These are phyloP conservation scores for Gymnogyps californianus DNA, from an alignment of 2,113 vertebrate genomes.

Conservation along the genomic window DNA sequence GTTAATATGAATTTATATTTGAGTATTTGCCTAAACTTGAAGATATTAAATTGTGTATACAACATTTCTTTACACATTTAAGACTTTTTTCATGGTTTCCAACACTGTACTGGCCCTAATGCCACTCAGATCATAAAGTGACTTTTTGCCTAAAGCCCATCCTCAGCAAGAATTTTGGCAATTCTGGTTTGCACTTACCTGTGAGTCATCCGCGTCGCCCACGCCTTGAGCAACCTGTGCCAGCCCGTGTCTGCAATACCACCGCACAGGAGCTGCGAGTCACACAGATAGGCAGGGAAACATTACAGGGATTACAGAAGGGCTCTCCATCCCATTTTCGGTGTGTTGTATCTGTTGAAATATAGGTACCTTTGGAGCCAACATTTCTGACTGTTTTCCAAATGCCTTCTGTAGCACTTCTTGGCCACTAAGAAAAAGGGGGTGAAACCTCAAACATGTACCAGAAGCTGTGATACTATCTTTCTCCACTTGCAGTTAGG, in stretches of 20 bases:
- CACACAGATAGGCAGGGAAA: background rate
- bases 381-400: background rate
- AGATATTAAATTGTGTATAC: background rate
- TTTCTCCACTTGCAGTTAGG: slow-evolving; percentile 41
- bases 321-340: background rate
- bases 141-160: background rate
- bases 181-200: background rate
- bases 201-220: fast-evolving
- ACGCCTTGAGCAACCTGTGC: background rate
- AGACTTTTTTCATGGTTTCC: background rate
- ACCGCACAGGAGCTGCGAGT: background rate
- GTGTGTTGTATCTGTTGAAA: background rate
- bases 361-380: background rate
- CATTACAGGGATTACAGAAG: background rate
- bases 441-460: background rate
- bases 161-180: background rate
- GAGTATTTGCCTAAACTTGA: background rate
- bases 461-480: slow-evolving; percentile 33
- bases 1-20: background rate
- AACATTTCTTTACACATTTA: background rate
- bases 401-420: background rate
- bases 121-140: background rate
- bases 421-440: background rate
- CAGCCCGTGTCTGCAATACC: background rate
- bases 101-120: background rate